Percentiles rank a stretch among this genome's conserved stretches.
Conservation (phyloP, 2,113 vertebrate genomes). For the Pedetes capensis region DNA sequence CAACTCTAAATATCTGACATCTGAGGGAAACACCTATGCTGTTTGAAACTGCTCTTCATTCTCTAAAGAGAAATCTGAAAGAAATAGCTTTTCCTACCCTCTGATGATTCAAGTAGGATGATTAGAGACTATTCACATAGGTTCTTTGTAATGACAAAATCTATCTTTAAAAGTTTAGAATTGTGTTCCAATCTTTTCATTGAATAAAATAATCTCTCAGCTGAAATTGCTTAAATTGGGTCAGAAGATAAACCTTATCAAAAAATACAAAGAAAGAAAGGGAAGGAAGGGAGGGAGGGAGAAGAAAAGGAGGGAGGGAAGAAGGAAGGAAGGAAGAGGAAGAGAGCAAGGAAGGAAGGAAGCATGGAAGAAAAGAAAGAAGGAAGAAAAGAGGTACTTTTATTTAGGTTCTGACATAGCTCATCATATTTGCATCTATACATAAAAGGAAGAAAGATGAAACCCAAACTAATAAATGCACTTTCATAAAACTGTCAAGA, state of each 20-base stretch:
- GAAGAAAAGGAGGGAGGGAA: too few relatives aligned
- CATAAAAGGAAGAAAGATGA: slow-evolving; percentile 36
- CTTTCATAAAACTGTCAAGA: slow-evolving; percentile 26
- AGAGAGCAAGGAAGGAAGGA: too few relatives aligned
- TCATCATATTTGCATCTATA: slow-evolving; percentile 52
- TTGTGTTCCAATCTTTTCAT: slow-evolving; percentile 32
- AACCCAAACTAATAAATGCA: slow-evolving; percentile 2
- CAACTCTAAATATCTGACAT: slow-evolving; percentile 47
- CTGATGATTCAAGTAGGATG: slow-evolving; percentile 18
- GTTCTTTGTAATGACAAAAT: slow-evolving; percentile 44
- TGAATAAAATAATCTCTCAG: slow-evolving; percentile 45
- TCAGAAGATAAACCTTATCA: slow-evolving; percentile 42
- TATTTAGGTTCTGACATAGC: slow-evolving; percentile 40
- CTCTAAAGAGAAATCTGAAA: slow-evolving; percentile 47
- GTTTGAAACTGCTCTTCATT: slow-evolving; percentile 40
- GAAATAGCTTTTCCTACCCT: not conserved
- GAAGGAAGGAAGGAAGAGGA: too few relatives aligned
- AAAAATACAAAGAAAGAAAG: not conserved
- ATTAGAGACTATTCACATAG: slow-evolving; percentile 43
- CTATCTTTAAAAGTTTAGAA: slow-evolving; percentile 1
- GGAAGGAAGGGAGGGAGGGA: not conserved
- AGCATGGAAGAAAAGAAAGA: too few relatives aligned
- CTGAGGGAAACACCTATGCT: not conserved
- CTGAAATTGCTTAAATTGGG: slow-evolving; percentile 32
- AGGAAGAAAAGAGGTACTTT: too few relatives aligned